Percentiles rank a stretch among this genome's conserved stretches.
Conservation (phyloP, 2,888 invertebrate genomes). For the Epinotia nisella region DNA sequence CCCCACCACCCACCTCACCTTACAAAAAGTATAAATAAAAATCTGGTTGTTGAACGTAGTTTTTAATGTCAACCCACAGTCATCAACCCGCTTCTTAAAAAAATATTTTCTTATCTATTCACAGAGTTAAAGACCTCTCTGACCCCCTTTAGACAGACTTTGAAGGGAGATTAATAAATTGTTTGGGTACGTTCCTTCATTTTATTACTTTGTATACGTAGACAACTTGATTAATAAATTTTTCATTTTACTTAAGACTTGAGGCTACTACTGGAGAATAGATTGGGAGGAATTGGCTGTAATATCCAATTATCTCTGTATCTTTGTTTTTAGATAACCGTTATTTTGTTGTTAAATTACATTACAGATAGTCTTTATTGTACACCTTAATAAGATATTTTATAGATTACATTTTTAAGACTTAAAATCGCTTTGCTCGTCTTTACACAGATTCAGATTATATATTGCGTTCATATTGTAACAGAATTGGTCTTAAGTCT, state of each 20-base stretch:
- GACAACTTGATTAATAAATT: conserved; percentile 29
- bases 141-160: neutral
- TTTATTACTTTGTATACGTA: conserved; percentile 27
- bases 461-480: too few species aligned
- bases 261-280: neutral
- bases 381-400: too few species aligned
- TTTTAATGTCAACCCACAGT: neutral
- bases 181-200: conserved; percentile 8
- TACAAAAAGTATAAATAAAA: too few species aligned
- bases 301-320: neutral
- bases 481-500: too few species aligned
- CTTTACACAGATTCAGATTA: too few species aligned
- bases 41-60: neutral
- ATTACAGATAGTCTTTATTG: too few species aligned
- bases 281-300: neutral
- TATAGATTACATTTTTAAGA: too few species aligned
- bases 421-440: too few species aligned
- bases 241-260: conserved; percentile 12
- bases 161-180: conserved; percentile 22
- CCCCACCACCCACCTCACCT: too few species aligned
- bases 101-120: conserved; percentile 1
- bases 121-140: neutral
- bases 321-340: neutral
- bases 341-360: neutral
- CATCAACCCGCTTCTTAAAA: neutral